A percentile compares a stretch with the other conserved stretches of the same genome.
Evolutionary conservation across 2,113 vertebrate species (phyloP).

Genomic region (Ginglymostoma cirratum): DNA sequence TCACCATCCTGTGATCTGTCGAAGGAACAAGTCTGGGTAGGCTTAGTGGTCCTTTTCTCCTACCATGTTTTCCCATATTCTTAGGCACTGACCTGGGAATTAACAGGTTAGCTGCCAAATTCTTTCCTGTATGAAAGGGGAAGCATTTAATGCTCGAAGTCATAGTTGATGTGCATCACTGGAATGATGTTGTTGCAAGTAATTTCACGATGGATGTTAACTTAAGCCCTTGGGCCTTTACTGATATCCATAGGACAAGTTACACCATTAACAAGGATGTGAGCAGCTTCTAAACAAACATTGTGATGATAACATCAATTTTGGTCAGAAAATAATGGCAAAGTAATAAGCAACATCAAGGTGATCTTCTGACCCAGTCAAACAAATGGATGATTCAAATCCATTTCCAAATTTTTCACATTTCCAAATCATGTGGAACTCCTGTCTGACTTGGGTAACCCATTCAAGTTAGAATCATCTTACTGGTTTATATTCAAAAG

Average conservation of each 20-base stretch:
- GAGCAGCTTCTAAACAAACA: not conserved
- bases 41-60: not conserved
- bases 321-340: not conserved
- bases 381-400: not conserved
- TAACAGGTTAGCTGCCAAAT: not conserved
- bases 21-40: not conserved
- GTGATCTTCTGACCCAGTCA: not conserved
- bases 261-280: not conserved
- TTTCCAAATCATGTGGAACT: not conserved
- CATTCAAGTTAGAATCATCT: not conserved
- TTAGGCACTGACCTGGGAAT: not conserved
- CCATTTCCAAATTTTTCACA: not conserved
- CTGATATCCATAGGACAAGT: not conserved
- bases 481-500: not conserved
- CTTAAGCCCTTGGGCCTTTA: not conserved
- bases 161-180: not conserved
- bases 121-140: not conserved
- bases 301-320: not conserved
- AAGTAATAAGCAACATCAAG: not conserved
- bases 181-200: not conserved
- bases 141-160: not conserved
- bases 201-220: not conserved
- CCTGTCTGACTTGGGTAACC: not conserved
- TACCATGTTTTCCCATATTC: not conserved
- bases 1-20: not conserved